Evolutionary conservation across 2,113 vertebrate species (phyloP), one percentile per base, ranked within the genome.

Genomic region (Orthonyx spaldingii): DNA sequence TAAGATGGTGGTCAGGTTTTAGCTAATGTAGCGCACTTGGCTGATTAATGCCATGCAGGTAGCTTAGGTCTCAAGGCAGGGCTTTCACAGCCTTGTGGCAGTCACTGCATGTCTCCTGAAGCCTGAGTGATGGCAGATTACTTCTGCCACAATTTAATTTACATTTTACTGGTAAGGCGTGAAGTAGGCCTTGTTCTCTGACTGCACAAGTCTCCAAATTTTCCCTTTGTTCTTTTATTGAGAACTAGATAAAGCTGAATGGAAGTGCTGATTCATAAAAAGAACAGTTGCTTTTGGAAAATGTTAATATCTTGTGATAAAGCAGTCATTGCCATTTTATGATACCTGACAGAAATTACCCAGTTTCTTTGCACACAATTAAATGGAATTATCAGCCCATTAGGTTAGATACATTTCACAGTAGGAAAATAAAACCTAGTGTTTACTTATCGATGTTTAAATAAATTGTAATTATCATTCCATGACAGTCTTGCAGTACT

Each of bases 391-490:
- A 92, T 90, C 79, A 91, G 56, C 91, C 92, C 87, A 89, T 97
- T 96, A 97, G 79, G 55, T 90, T 95, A 89, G 94, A 95, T 96
- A 78, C 65, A 79, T 89, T 93, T 94, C 88, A 94, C 90, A 95
- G 93, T 61, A 95, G 83, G 95, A 96, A 95, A 96, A 96, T 95
- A 92, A 96, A 92, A 69, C 24, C 61, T 87, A 84, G 78, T 95
- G 94, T 96, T 96, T 97, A 94, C 77, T 93, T 96, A 95, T 96
- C 0, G 10, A 80, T 89, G 76, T 84, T 96, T 89, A 96, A 96
- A 95, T 93, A 93, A 96, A 95, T 88, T 89, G 79, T 82, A 96
- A 93, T 95, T 96, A 95, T 95, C 83, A 79, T 97, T 93, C 83
- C 47, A 70, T 93, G 83, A 75, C 71, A 94, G 68, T 89, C 74